These are phyloP conservation scores for Trialeurodes vaporariorum DNA, from an alignment of 1,140 invertebrate species.

Conservation along the genomic window DNA sequence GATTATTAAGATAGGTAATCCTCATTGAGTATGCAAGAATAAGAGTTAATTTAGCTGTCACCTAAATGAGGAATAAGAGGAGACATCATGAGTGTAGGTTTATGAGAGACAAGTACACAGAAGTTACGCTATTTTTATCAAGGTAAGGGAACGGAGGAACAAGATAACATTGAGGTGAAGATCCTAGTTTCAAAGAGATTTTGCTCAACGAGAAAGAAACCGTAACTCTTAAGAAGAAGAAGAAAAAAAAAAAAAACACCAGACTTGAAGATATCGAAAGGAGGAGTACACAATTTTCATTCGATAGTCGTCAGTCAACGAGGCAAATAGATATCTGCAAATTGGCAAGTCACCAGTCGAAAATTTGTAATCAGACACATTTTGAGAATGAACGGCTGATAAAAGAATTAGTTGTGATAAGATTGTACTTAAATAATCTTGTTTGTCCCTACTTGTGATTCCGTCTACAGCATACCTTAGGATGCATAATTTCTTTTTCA, in stretches of 20 bases:
- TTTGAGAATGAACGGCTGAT: not conserved
- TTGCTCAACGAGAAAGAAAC: too few species aligned
- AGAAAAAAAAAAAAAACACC: too few species aligned
- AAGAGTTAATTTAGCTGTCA: not conserved
- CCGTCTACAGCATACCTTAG: not conserved
- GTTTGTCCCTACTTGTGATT: not conserved
- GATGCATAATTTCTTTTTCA: not conserved
- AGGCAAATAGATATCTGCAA: too few species aligned
- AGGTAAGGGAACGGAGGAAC: not conserved
- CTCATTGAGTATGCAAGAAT: not conserved
- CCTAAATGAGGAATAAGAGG: not conserved
- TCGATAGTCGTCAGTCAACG: not conserved
- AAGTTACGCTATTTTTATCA: not conserved
- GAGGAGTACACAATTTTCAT: not conserved
- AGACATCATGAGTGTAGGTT: not conserved
- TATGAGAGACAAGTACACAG: too few species aligned
- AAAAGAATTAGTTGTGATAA: slow-evolving; percentile 11
- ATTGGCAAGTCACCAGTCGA: not conserved
- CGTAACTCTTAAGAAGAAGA: too few species aligned
- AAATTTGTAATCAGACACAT: slow-evolving; percentile 13
- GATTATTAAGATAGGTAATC: not conserved
- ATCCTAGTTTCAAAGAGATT: too few species aligned
- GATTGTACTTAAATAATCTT: slow-evolving; percentile 8
- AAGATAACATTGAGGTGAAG: not conserved
- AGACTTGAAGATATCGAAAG: too few species aligned